Percentiles rank a stretch among this genome's conserved stretches.
Conservation (phyloP, 2,797 vertebrate species). For the Hapalemur alaotrensis region DNA sequence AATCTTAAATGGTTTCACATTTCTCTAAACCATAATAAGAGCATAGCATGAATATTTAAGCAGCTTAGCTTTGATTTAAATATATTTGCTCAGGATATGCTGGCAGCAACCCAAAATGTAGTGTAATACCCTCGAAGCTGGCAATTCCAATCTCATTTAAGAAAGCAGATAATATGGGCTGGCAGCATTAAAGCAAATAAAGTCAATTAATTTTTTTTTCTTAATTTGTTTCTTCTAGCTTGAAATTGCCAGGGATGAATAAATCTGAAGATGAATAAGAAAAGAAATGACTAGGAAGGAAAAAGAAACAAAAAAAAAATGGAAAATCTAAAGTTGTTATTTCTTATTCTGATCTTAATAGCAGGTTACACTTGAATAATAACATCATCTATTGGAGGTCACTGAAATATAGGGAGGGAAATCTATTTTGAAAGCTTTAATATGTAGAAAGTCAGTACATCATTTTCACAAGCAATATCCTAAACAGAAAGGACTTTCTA, state of each 20-base stretch:
- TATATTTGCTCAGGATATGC: conserved; percentile 91
- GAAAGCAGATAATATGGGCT: conserved; percentile 89
- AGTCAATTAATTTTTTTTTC: conserved; percentile 89
- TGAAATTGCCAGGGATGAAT: conserved; percentile 84
- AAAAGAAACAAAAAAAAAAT: conserved; percentile 78
- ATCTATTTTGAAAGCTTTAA: conserved; percentile 49
- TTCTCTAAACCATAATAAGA: conserved; percentile 91
- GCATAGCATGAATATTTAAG: conserved; percentile 95
- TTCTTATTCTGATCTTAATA: conserved; percentile 67
- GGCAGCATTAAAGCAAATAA: conserved; percentile 91
- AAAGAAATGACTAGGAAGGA: conserved; percentile 82
- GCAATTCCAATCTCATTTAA: conserved; percentile 91
- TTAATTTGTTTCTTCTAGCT: conserved; percentile 87
- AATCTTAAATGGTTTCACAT: conserved; percentile 89
- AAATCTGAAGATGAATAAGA: conserved; percentile 82
- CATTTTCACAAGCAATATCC: conserved; percentile 44
- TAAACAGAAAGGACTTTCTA: conserved; percentile 38
- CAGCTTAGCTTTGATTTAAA: conserved; percentile 94
- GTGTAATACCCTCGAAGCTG: conserved; percentile 90
- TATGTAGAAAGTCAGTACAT: background rate
- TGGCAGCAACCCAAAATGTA: conserved; percentile 90
- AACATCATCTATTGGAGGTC: conserved; percentile 71
- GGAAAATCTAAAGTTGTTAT: conserved; percentile 69
- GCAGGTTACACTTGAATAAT: conserved; percentile 54
- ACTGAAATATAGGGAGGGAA: conserved; percentile 47